Percentiles rank a stretch among this genome's conserved stretches.
Evolutionary conservation across 2,113 vertebrate genomes (phyloP).

Genomic region (Nothocercus julius): DNA sequence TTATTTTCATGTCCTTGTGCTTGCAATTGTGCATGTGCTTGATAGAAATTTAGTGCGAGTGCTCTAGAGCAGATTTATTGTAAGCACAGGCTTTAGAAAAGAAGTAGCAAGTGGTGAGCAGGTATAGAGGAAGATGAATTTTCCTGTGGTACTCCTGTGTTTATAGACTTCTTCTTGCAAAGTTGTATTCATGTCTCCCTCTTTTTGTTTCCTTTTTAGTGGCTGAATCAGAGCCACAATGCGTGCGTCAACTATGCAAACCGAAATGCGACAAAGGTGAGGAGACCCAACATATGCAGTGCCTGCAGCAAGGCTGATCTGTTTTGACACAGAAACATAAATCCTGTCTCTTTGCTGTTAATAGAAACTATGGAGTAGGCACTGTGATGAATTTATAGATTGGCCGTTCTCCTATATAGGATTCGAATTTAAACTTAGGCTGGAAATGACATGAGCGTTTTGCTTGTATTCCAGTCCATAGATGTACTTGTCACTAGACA

Average conservation of each 20-base stretch:
- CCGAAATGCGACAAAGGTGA: conserved; percentile 93
- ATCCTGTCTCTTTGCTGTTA: neutral
- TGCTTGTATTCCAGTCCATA: neutral
- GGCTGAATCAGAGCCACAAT: conserved; percentile 97
- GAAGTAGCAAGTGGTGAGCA: neutral
- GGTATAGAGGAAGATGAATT: accelerated
- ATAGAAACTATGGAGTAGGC: neutral
- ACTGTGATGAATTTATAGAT: neutral
- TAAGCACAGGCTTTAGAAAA: neutral
- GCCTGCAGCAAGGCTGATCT: neutral
- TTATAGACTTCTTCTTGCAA: neutral
- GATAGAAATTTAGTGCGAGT: too few relatives aligned
- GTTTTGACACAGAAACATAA: neutral
- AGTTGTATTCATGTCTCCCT: neutral
- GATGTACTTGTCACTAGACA: too few relatives aligned
- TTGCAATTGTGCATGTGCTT: neutral
- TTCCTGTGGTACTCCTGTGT: accelerated
- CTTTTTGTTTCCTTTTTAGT: conserved; percentile 73
- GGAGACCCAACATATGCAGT: neutral
- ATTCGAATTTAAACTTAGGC: neutral
- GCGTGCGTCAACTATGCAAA: conserved; percentile 96
- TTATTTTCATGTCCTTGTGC: neutral
- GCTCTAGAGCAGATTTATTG: accelerated
- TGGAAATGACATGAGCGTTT: neutral
- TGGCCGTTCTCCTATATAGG: neutral